Evolutionary conservation across 2,888 invertebrate genomes (phyloP), one percentile per base, ranked within the genome.

Genomic region (Sacculina carcini): DNA sequence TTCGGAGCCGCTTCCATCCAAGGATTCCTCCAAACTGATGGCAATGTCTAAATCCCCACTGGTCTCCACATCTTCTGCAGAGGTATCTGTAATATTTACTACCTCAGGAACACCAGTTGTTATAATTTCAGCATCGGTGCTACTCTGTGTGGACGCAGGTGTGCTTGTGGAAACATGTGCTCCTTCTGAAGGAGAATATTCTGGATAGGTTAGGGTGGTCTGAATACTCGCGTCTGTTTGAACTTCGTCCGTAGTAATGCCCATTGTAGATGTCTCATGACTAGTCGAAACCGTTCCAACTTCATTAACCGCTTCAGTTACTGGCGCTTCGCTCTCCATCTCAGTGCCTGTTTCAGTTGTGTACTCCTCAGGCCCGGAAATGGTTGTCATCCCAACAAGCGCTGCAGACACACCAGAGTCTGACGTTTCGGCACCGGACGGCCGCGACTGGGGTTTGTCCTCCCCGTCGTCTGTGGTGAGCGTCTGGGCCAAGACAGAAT

Each of bases 161-260:
- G 26, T 26, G 38, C 7, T 24, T 23, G 51, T 38, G 40, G 52
- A 19, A 28, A 50, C 51, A 29, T 48, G 50, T 53, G 39, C 50
- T 28, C 48, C 21, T 44, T 4, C 24, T 5, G 46, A 7, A 21
- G 16, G 5, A 24, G 32, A 6, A 21, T 46, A 16, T 21, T 19
- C 23, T 7, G 46, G 26, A 21, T 29, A 21, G 21, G 21, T 5
- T 5, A 26, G 16, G 50, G 49, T 9, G 23, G 21, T 23, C 19
- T 23, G 51, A 12, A 24, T 48, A 21, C 9, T 34, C 14, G n/a
- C 19, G 16, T 21, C n/a, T 46, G 29, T 5, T 14, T 23, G n/a
- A 14, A 14, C 34, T 49, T 49, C 34, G 9, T 6, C 40, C 9
- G 49, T 28, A 32, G 49, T 32, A 21, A 23, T 34, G 16, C 19